A percentile compares a stretch with the other conserved stretches of the same genome.
Evolutionary conservation across 2,888 invertebrate genomes (phyloP).

Genomic region (Acrocera orbiculus): DNA sequence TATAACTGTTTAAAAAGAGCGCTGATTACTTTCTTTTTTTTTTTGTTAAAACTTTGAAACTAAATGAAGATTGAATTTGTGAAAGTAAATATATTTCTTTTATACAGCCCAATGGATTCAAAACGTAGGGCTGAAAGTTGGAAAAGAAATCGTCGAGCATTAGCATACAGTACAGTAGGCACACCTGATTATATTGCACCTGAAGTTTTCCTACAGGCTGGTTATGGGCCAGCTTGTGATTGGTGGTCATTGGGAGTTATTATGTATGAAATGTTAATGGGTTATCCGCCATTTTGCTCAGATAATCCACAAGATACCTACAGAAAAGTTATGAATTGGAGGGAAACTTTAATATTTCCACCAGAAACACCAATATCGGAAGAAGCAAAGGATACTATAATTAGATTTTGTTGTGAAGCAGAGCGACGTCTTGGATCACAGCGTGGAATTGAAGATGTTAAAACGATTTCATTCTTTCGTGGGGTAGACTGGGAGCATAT

Average conservation of each 20-base stretch:
- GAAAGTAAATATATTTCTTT: slow-evolving; percentile 4
- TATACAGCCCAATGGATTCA: slow-evolving; percentile 73
- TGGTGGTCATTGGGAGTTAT: slow-evolving; percentile 99
- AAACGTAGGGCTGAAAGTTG: slow-evolving; percentile 97
- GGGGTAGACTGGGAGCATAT: slow-evolving; percentile 99
- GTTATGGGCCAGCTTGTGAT: slow-evolving; percentile 95
- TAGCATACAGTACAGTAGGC: slow-evolving; percentile 88
- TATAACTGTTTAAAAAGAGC: too few relatives aligned
- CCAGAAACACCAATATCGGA: slow-evolving; percentile 98
- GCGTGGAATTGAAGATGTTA: slow-evolving; percentile 85
- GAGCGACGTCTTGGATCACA: slow-evolving; percentile 82
- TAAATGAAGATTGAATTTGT: too few relatives aligned
- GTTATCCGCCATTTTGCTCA: slow-evolving; percentile 98
- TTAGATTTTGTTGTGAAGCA: slow-evolving; percentile 92
- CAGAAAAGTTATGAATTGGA: slow-evolving; percentile 96
- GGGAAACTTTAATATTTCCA: slow-evolving; percentile 94
- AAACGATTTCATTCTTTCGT: slow-evolving; percentile 82
- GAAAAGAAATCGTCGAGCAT: slow-evolving; percentile 91
- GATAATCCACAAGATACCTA: slow-evolving; percentile 47
- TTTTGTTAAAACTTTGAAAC: too few relatives aligned
- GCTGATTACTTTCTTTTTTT: too few relatives aligned
- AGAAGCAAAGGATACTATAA: slow-evolving; percentile 87
- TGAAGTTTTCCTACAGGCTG: slow-evolving; percentile 95
- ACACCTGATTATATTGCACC: slow-evolving; percentile 99
- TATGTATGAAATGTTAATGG: slow-evolving; percentile 99